Evolutionary conservation across 2,113 vertebrate species (phyloP).

Genomic region (Benitochromis conjunctus): DNA sequence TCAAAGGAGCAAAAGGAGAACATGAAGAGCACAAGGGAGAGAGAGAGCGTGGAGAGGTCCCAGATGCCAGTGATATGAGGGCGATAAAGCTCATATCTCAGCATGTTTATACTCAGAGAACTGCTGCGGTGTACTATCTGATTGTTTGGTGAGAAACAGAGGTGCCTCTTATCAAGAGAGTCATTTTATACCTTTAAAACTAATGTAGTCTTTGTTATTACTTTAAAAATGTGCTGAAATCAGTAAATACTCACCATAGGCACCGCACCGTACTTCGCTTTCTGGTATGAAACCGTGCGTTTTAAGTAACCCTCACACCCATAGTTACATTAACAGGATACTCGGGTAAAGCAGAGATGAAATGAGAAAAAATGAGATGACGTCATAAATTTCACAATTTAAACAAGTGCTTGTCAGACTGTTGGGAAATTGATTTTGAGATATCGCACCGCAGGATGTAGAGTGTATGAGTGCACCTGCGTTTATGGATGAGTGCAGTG

Average conservation of each 20-base stretch:
- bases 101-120: conserved; percentile 57
- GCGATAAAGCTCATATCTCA: conserved; percentile 70
- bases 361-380: neutral
- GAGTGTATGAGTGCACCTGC: neutral
- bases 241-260: neutral
- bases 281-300: neutral
- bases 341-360: neutral
- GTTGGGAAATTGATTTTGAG: conserved; percentile 6
- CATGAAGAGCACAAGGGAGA: conserved; percentile 13
- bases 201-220: neutral
- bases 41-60: conserved; percentile 9
- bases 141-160: conserved; percentile 26
- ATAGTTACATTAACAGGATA: neutral
- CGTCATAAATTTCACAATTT: neutral
- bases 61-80: conserved; percentile 49
- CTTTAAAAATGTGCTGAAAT: neutral
- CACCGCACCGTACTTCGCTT: neutral
- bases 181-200: neutral
- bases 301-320: neutral
- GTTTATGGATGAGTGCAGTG: neutral
- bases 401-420: neutral
- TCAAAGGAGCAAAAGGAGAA: neutral
- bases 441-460: neutral
- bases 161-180: neutral
- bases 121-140: conserved; percentile 40